phyloP scores from a whole-genome alignment of 1,140 invertebrate genomes.

The Philopotamus ludificatus region DNA sequence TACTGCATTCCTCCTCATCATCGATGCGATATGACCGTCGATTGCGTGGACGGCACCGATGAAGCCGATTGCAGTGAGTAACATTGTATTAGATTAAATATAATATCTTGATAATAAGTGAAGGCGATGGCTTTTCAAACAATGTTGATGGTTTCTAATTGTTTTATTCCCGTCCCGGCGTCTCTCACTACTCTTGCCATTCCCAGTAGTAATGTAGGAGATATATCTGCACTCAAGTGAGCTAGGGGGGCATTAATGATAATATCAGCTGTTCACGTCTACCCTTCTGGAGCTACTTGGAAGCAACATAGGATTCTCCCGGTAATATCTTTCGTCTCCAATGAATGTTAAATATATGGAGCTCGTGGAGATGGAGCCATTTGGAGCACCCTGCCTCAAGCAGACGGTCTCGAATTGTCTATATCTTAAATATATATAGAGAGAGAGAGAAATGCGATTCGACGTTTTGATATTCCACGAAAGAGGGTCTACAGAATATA shows the following conservation, averaged over 20 bases:
- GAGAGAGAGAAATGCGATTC: too few relatives aligned
- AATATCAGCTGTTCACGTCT: neutral
- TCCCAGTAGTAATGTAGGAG: too few relatives aligned
- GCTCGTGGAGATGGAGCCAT: constrained; percentile 1
- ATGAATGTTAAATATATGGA: constrained; percentile 19
- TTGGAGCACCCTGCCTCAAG: constrained; percentile 12
- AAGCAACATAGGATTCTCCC: neutral
- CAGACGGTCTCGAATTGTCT: neutral
- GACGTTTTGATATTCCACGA: too few relatives aligned
- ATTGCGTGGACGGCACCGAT: constrained; percentile 92
- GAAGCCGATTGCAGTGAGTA: constrained; percentile 92
- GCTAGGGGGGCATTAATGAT: neutral
- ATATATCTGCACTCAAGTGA: neutral
- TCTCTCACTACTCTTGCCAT: too few relatives aligned
- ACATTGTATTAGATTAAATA: neutral
- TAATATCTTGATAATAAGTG: too few relatives aligned
- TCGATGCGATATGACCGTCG: constrained; percentile 88
- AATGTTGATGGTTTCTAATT: too few relatives aligned
- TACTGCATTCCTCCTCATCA: constrained; percentile 89
- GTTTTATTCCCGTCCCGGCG: too few relatives aligned
- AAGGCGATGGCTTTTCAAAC: too few relatives aligned
- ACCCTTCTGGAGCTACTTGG: neutral
- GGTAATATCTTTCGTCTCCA: constrained; percentile 16
- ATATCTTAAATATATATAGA: too few relatives aligned
- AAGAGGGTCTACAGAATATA: too few relatives aligned